Conservation (phyloP, 2,113 vertebrate species). For the Isurus oxyrinchus region DNA sequence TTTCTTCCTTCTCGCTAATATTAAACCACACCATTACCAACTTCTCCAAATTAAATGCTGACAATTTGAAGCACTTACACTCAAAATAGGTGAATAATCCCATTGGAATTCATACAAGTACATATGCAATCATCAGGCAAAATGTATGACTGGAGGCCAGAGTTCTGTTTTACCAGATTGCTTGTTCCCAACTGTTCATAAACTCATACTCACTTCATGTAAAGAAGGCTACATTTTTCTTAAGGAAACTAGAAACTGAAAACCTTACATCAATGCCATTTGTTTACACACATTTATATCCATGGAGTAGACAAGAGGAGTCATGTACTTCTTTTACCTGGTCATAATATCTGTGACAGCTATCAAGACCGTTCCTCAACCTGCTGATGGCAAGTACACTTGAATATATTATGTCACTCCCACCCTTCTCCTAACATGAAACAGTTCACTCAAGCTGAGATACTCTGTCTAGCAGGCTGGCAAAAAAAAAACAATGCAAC, state of each 20-base stretch:
- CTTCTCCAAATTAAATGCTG: not conserved
- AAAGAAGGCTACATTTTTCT: not conserved
- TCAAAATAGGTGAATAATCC: not conserved
- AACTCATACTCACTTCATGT: not conserved
- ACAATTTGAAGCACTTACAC: not conserved
- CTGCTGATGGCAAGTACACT: not conserved
- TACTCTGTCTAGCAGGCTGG: not conserved
- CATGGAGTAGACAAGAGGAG: not conserved
- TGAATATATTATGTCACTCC: not conserved
- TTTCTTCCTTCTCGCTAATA: not conserved
- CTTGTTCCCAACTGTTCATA: not conserved
- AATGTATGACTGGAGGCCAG: conserved; percentile 4
- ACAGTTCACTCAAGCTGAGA: not conserved
- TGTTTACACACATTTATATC: not conserved
- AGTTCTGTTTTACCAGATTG: not conserved
- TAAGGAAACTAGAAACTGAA: not conserved
- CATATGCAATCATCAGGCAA: not conserved
- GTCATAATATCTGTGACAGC: not conserved
- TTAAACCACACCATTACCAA: not conserved
- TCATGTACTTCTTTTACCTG: not conserved
- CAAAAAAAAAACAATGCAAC: not conserved
- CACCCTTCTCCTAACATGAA: not conserved
- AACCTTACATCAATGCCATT: not conserved
- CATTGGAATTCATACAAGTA: not conserved
- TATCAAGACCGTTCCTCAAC: too few species aligned